phyloP scores from a whole-genome alignment of 2,888 invertebrate species.

The Heteromyza rotundicornis region DNA sequence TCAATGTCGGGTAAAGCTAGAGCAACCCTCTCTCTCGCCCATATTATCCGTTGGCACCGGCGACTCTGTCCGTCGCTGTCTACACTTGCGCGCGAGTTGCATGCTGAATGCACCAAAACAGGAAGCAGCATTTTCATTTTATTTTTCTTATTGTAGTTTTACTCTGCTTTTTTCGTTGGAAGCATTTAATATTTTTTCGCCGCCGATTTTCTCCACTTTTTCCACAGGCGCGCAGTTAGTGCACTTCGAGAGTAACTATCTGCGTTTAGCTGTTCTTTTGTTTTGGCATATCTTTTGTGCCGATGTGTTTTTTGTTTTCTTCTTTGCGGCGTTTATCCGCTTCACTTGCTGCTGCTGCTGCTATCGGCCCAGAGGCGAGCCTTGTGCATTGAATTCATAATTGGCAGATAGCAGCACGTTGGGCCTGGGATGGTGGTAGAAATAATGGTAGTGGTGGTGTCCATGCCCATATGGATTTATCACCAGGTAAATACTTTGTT shows the following conservation, averaged over 20 bases:
- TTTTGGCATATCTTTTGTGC: slow-evolving; percentile 13
- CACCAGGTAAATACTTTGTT: slow-evolving; percentile 8
- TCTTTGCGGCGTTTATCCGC: slow-evolving; percentile 31
- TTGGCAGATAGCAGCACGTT: slow-evolving; percentile 21
- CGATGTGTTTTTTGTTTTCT: too few relatives aligned
- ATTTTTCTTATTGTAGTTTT: slow-evolving; percentile 7
- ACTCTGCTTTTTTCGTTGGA: slow-evolving; percentile 7
- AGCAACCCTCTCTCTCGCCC: neutral
- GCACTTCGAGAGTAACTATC: neutral
- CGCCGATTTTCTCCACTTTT: neutral
- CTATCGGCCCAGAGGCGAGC: slow-evolving; percentile 13
- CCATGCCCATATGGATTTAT: slow-evolving; percentile 8
- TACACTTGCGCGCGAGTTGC: neutral
- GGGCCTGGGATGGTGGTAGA: neutral
- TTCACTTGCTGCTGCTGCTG: slow-evolving; percentile 29
- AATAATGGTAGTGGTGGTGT: too few relatives aligned
- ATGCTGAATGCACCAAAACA: slow-evolving; percentile 22
- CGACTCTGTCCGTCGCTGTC: neutral
- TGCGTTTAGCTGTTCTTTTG: slow-evolving; percentile 14
- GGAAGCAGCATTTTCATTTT: slow-evolving; percentile 23
- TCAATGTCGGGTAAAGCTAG: neutral
- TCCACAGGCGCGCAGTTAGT: neutral
- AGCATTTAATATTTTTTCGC: slow-evolving; percentile 1
- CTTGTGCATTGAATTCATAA: slow-evolving; percentile 35
- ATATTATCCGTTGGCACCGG: too few relatives aligned